These are phyloP conservation scores for Tachina lurida DNA, from an alignment of 2,888 invertebrate species.

Conservation along the genomic window DNA sequence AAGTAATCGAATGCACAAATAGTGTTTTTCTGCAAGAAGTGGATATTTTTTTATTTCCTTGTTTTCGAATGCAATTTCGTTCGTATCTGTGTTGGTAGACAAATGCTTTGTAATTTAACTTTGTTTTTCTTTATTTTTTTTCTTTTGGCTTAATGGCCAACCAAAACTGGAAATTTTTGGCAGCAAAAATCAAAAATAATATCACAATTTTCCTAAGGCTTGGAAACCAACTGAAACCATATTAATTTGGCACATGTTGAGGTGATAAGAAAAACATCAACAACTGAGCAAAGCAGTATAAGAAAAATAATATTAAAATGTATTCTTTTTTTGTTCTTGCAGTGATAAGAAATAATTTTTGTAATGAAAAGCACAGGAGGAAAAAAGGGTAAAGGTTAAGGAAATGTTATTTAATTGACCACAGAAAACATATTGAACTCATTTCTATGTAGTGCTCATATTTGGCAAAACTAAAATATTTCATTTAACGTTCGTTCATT, in stretches of 20 bases:
- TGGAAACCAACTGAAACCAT: conserved; percentile 52
- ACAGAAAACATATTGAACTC: conserved; percentile 48
- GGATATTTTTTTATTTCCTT: conserved; percentile 17
- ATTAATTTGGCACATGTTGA: conserved; percentile 69
- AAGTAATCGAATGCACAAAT: conserved; percentile 59
- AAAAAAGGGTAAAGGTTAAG: background rate
- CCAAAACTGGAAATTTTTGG: conserved; percentile 51
- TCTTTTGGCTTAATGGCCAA: conserved; percentile 33
- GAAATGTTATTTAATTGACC: conserved; percentile 57
- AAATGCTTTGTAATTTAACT: conserved; percentile 63
- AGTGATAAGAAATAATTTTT: conserved; percentile 41
- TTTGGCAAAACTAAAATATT: conserved; percentile 39
- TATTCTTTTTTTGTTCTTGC: background rate
- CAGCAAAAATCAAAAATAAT: conserved; percentile 55
- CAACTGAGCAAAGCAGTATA: conserved; percentile 17
- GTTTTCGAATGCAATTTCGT: conserved; percentile 42
- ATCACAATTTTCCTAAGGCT: conserved; percentile 47
- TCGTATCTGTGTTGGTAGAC: conserved; percentile 46
- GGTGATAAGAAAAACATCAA: conserved; percentile 63
- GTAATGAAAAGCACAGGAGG: conserved; percentile 37
- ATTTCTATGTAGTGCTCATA: conserved; percentile 17
- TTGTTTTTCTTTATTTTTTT: conserved; percentile 13
- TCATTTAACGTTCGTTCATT: background rate
- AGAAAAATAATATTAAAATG: background rate
- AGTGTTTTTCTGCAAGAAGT: conserved; percentile 18